A percentile compares a stretch with the other conserved stretches of the same genome.
phyloP scores from a whole-genome alignment of 2,888 invertebrate species.

The Allygus modestus region DNA sequence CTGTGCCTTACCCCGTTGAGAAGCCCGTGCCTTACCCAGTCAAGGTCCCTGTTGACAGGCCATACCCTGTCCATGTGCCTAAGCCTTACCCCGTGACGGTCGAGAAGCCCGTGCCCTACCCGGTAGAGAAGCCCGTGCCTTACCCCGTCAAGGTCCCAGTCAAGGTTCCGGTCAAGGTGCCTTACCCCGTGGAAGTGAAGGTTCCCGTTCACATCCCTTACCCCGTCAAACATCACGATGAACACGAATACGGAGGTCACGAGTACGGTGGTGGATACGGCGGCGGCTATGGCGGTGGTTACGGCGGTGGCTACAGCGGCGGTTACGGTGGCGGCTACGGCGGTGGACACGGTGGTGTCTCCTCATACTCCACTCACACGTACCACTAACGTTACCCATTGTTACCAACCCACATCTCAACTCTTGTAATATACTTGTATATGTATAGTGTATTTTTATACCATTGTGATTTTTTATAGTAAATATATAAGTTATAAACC shows the following conservation, averaged over 20 bases:
- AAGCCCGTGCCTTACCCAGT: slow-evolving; percentile 78
- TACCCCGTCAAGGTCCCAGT: slow-evolving; percentile 85
- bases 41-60: slow-evolving; percentile 80
- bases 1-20: slow-evolving; percentile 81
- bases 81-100: slow-evolving; percentile 88
- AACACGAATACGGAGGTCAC: slow-evolving; percentile 65
- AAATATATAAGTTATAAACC: slow-evolving; percentile 41
- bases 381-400: slow-evolving; percentile 60
- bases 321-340: slow-evolving; percentile 68
- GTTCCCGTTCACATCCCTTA: slow-evolving; percentile 84
- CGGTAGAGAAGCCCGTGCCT: slow-evolving; percentile 88
- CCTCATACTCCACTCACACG: slow-evolving; percentile 55
- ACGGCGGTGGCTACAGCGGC: slow-evolving; percentile 69
- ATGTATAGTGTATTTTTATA: slow-evolving; percentile 50
- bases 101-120: slow-evolving; percentile 85
- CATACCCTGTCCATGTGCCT: slow-evolving; percentile 81
- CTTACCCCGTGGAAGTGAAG: slow-evolving; percentile 81
- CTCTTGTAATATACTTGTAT: slow-evolving; percentile 44
- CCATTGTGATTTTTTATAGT: slow-evolving; percentile 46
- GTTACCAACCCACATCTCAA: slow-evolving; percentile 8
- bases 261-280: slow-evolving; percentile 68
- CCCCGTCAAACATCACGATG: slow-evolving; percentile 75
- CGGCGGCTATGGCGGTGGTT: slow-evolving; percentile 66
- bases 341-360: slow-evolving; percentile 67
- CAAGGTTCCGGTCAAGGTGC: slow-evolving; percentile 79